phyloP scores from a whole-genome alignment of 2,797 vertebrate genomes.

The Neopelma chrysocephalum region DNA sequence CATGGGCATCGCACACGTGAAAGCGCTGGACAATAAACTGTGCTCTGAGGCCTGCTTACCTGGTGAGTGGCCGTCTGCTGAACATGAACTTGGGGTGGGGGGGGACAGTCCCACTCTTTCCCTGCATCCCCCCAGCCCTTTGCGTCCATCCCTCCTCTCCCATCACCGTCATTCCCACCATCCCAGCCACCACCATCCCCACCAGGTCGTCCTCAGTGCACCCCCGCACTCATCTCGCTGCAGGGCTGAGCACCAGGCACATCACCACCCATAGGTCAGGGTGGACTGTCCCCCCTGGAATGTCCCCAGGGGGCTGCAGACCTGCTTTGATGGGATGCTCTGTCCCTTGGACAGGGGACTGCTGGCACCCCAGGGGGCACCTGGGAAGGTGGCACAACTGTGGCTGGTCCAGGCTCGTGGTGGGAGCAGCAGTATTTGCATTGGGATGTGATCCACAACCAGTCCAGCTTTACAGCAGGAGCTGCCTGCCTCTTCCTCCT shows the following conservation, averaged over 20 bases:
- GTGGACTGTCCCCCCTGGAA: not conserved
- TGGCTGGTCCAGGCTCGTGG: not conserved
- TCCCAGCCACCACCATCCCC: not conserved
- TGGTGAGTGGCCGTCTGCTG: constrained; percentile 96
- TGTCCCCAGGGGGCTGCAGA: not conserved
- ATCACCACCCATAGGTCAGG: not conserved
- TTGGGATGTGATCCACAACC: not conserved
- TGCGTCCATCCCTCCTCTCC: not conserved
- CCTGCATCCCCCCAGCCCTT: constrained; percentile 5
- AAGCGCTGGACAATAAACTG: constrained; percentile 98
- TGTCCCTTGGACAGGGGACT: not conserved
- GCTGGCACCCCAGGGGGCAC: not conserved
- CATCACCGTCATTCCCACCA: not conserved
- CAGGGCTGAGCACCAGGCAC: not conserved
- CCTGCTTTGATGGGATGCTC: not conserved
- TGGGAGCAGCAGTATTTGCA: not conserved
- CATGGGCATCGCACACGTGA: constrained; percentile 92
- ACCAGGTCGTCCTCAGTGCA: not conserved
- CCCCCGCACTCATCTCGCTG: fast-evolving
- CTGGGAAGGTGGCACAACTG: not conserved
- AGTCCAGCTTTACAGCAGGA: not conserved
- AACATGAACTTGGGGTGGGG: constrained; percentile 84
- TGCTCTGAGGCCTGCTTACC: constrained; percentile 95
- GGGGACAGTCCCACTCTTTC: constrained; percentile 12
- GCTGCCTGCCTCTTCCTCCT: not conserved